Evolutionary conservation across 2,797 vertebrate species (phyloP), one percentile per base, ranked within the genome.

Genomic region (Sebastes ruberrimus): DNA sequence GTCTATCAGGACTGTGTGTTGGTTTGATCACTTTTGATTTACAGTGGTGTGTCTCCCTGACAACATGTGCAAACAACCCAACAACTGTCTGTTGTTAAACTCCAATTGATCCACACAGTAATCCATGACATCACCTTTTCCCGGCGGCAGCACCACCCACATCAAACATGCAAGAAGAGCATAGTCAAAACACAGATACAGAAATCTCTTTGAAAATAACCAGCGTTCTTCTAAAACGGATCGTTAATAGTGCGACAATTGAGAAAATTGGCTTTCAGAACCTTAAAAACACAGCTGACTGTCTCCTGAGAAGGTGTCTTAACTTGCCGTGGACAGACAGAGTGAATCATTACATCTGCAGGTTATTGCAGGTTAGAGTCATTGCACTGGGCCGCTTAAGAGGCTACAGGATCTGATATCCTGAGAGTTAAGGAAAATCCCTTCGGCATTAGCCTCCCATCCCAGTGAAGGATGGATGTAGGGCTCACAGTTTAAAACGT

Each of bases 341-440:
- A 79, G 28, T 14, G 74, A 80, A 53, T 86, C 63, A 81, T 67
- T 80, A 60, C 32, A 78, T 71, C 55, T 70, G 46, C 42, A 56
- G 76, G 68, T 84, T 76, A 76, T 23, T 71, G 62, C 64, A 82
- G 71, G 81, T 88, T 67, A 65, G 42, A 86, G 53, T 53, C 22
- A 73, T 25, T 74, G 83, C 68, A 76, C 33, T 65, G 53, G 69
- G 61, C 59, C 4, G 2, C 25, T 76, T 62, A 76, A 63, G 25
- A 82, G 76, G 55, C 28, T 65, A 14, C 22, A 80, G 65, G 71
- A 80, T 78, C 27, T 75, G 77, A 83, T 86, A 82, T 64, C 60
- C 56, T 81, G 62, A 75, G 76, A 77, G 71, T 78, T 71, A 76
- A 73, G 49, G 69, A 74, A 81, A 87, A 86, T 84, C 75, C 63